Evolutionary conservation across 1,140 invertebrate species (phyloP), one percentile per base, ranked within the genome.

Genomic region (Mycetomoellerius zeteki): DNA sequence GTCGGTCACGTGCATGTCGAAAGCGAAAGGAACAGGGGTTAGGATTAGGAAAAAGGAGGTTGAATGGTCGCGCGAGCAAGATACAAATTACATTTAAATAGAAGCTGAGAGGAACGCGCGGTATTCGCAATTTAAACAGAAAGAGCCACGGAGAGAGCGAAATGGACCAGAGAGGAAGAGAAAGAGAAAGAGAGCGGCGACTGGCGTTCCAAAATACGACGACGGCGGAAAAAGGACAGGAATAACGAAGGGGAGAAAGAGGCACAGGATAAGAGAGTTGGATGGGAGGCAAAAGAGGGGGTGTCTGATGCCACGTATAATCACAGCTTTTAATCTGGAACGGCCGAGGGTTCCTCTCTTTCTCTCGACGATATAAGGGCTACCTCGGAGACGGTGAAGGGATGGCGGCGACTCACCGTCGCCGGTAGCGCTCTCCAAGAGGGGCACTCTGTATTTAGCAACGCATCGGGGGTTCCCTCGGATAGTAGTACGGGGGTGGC

Each of bases 81-180:
- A 93, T 93, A 94, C 93, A 94, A 94, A 94, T 94, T 93, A 93
- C 92, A 93, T 94, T 93, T 93, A 94, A 94, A 93, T 93, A 93
- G 93, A 93, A 93, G 88, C 80, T 91, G 85, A 88, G 88, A 90
- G 92, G 93, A 93, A 94, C 91, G 93, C 90, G 30, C 33, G 93
- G 93, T 77, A 94, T 94, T 93, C 91, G 93, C 92, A 94, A 94
- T 94, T 94, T 94, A 89, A 93, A 89, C 90, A 80, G 47, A 78
- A 86, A 88, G 86, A 78, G 85, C 64, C 52, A 14, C 58, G 50
- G 81, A 65, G 56, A 67, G 86, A 69, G 37, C 12, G 14, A 87
- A 78, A 88, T 62, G 73, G 76, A 82, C 60, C 10, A 24, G 21
- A 62, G 21, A 67, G 27, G 10, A 27, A 54, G 56, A 75, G 62